phyloP scores from a whole-genome alignment of 2,113 vertebrate species.

The Butorides virescens region DNA sequence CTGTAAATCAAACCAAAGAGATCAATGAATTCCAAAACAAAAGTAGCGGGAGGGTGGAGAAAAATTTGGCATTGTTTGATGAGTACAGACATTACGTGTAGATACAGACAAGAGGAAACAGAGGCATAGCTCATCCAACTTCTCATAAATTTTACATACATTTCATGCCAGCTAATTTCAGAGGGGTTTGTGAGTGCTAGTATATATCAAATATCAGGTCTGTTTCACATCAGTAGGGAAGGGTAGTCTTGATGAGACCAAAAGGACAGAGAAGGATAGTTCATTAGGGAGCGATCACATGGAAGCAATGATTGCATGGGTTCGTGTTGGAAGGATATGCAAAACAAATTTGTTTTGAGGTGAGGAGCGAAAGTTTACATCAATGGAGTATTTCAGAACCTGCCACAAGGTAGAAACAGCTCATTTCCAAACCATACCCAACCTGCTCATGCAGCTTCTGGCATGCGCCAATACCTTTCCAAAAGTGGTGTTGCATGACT shows the following conservation, averaged over 20 bases:
- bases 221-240: neutral
- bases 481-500: neutral
- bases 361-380: neutral
- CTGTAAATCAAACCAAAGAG: neutral
- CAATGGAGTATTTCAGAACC: neutral
- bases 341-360: neutral
- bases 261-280: neutral
- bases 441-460: neutral
- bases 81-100: accelerated
- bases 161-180: neutral
- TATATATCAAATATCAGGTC: neutral
- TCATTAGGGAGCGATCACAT: neutral
- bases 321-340: neutral
- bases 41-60: neutral
- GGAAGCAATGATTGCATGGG: neutral
- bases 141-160: neutral
- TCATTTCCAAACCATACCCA: neutral
- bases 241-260: neutral
- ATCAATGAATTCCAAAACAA: neutral
- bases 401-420: neutral
- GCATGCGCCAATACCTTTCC: neutral
- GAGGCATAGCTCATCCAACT: accelerated
- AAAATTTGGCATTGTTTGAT: neutral
- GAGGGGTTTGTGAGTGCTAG: neutral
- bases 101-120: neutral